Evolutionary conservation across 2,888 invertebrate species (phyloP).

Genomic region (Aporophyla lueneburgensis): DNA sequence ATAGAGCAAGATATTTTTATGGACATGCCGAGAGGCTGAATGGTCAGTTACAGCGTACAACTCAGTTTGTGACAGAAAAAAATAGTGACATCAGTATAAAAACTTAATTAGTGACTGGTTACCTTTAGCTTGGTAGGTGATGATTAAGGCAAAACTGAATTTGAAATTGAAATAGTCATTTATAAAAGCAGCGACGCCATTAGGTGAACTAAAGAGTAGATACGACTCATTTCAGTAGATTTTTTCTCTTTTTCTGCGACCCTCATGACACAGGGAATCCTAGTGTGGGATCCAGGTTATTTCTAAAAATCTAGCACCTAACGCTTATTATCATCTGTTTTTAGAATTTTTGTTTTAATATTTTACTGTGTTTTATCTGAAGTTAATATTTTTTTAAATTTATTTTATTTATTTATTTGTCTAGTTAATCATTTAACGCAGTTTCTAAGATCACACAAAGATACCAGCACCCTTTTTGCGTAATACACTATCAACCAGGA

Average conservation of each 20-base stretch:
- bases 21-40: constrained; percentile 53
- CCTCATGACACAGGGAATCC: no score
- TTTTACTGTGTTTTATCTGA: no score
- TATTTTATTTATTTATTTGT: no score
- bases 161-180: constrained; percentile 26
- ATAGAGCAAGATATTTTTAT: constrained; percentile 56
- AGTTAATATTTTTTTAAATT: no score
- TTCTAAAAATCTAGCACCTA: no score
- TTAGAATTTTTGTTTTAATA: no score
- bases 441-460: background rate
- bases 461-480: no score
- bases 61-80: constrained; percentile 30
- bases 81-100: constrained; percentile 8
- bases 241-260: no score
- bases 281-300: no score
- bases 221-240: background rate
- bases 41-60: constrained; percentile 36
- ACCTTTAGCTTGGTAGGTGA: background rate
- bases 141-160: constrained; percentile 13
- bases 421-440: background rate
- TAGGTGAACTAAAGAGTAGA: background rate
- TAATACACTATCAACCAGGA: no score
- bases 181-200: background rate
- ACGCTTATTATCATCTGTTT: no score
- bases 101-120: constrained; percentile 37